Conservation (phyloP, 1,140 invertebrate genomes). For the Drosophila parabipectinata region DNA sequence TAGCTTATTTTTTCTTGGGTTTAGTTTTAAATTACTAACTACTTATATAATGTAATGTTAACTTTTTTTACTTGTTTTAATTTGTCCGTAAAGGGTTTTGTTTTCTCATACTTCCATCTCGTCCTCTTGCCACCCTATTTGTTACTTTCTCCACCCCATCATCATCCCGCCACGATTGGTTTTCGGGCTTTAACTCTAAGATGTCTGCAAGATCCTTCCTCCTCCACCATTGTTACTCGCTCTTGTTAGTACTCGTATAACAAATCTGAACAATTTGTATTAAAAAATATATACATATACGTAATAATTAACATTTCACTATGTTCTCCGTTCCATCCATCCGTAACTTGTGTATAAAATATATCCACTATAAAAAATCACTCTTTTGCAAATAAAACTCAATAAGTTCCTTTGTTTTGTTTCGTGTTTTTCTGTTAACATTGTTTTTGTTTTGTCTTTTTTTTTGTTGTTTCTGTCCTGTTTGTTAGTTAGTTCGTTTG, state of each 20-base stretch:
- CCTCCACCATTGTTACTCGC: slow-evolving; percentile 12
- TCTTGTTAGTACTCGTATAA: slow-evolving; percentile 51
- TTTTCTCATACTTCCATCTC: slow-evolving; percentile 23
- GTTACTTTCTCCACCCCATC: slow-evolving; percentile 2
- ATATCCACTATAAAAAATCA: slow-evolving; percentile 82
- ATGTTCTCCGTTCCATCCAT: slow-evolving; percentile 52
- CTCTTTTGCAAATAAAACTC: slow-evolving; percentile 81
- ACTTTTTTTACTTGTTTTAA: slow-evolving; percentile 84
- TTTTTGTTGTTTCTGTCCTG: slow-evolving; percentile 18
- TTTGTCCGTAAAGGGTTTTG: slow-evolving; percentile 80
- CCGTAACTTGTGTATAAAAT: slow-evolving; percentile 74
- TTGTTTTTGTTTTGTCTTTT: slow-evolving; percentile 59
- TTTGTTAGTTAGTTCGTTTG: slow-evolving; percentile 22
- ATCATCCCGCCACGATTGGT: background rate
- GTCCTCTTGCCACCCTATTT: slow-evolving; percentile 4
- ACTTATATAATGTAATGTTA: slow-evolving; percentile 84
- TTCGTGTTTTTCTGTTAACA: slow-evolving; percentile 63
- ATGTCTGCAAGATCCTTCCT: slow-evolving; percentile 44
- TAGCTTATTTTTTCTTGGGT: slow-evolving; percentile 46
- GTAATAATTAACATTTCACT: slow-evolving; percentile 81
- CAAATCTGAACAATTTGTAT: slow-evolving; percentile 79
- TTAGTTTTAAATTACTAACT: slow-evolving; percentile 83
- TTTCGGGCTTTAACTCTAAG: slow-evolving; percentile 53
- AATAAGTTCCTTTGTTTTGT: slow-evolving; percentile 60
- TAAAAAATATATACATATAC: slow-evolving; percentile 80